These are phyloP conservation scores for Aegithalos caudatus DNA, from an alignment of 2,113 vertebrate genomes.

Conservation along the genomic window DNA sequence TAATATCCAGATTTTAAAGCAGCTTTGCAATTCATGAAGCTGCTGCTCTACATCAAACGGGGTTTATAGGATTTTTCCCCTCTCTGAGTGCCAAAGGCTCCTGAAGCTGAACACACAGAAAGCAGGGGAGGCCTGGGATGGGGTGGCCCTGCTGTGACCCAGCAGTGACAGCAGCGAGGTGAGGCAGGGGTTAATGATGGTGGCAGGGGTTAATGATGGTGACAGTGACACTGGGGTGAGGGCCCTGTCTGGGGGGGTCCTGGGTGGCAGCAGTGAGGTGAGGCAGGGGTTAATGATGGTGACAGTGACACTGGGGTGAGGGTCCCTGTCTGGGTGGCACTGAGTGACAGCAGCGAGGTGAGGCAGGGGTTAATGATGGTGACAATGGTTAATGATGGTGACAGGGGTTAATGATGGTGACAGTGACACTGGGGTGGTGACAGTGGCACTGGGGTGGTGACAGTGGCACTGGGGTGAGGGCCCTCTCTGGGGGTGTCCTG, in stretches of 20 bases:
- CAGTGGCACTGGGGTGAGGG: background rate
- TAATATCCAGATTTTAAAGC: constrained; percentile 8
- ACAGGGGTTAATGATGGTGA: too few species aligned
- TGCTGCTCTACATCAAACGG: background rate
- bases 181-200: background rate
- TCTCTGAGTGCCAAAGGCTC: background rate
- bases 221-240: background rate
- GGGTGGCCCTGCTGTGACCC: background rate
- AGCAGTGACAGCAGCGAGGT: background rate
- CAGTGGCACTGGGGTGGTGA: too few species aligned
- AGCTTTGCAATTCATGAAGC: constrained; percentile 38
- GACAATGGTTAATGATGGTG: too few species aligned
- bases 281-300: too few species aligned
- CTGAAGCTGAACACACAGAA: background rate
- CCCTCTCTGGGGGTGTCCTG: background rate
- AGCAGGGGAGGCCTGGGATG: background rate
- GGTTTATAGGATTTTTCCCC: background rate
- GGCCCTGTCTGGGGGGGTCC: background rate
- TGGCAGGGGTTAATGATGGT: too few species aligned
- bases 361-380: too few species aligned
- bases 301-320: too few species aligned
- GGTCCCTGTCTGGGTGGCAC: too few species aligned
- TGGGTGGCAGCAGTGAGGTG: background rate
- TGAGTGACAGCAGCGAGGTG: background rate
- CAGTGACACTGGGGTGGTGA: background rate